Conservation (phyloP, 2,113 vertebrate species). For the Bostrychus sinensis region DNA sequence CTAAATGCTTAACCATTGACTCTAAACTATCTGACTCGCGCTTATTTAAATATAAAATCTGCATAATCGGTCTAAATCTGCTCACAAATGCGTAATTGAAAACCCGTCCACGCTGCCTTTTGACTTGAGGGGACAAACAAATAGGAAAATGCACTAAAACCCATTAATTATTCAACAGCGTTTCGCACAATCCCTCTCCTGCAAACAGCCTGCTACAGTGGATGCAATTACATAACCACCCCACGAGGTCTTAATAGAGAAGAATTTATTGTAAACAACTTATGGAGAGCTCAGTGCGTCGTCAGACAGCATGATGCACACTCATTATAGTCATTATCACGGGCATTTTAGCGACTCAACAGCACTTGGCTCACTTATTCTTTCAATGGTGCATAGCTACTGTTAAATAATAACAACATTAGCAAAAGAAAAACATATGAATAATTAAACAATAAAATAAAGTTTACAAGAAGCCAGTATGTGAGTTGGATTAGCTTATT, state of each 20-base stretch:
- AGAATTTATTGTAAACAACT: constrained; percentile 45
- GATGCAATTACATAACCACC: constrained; percentile 56
- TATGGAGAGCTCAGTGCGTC: constrained; percentile 4
- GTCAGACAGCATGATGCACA: not conserved
- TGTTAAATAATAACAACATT: too few relatives aligned
- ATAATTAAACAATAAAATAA: too few relatives aligned
- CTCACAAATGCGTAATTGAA: not conserved
- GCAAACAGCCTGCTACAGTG: constrained; percentile 35
- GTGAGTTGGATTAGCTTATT: too few relatives aligned
- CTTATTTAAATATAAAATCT: not conserved
- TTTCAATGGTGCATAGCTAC: too few relatives aligned
- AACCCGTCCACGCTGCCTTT: not conserved
- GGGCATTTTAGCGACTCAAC: not conserved
- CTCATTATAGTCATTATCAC: not conserved
- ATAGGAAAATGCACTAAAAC: not conserved
- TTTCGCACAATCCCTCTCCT: constrained; percentile 25
- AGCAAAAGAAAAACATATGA: too few relatives aligned
- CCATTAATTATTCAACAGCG: constrained; percentile 50
- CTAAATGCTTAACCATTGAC: not conserved
- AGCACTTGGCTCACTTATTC: not conserved
- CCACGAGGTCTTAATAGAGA: constrained; percentile 16
- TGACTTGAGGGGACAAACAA: not conserved
- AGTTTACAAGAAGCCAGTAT: too few relatives aligned
- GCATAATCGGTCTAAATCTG: constrained; percentile 3
- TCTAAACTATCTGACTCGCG: not conserved